phyloP scores from a whole-genome alignment of 2,888 invertebrate genomes.

The Tuta absoluta region DNA sequence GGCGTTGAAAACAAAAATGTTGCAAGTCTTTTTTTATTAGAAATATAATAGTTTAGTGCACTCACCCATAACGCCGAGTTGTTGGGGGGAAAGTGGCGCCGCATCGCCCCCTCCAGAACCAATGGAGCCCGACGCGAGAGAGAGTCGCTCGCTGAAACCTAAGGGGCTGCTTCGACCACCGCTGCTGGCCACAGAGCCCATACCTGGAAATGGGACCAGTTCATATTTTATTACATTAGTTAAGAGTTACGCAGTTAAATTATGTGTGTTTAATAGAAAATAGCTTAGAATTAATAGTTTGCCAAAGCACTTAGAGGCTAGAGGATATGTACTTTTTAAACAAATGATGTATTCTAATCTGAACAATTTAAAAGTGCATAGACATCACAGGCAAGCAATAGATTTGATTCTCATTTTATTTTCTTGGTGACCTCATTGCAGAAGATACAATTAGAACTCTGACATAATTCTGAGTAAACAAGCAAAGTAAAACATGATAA shows the following conservation, averaged over 20 bases:
- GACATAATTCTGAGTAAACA: not conserved
- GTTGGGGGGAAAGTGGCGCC: conserved; percentile 89
- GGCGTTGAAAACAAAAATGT: conserved; percentile 33
- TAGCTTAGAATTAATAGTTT: not conserved
- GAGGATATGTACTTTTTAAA: too few relatives aligned
- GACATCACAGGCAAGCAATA: too few relatives aligned
- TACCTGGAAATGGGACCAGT: conserved; percentile 55
- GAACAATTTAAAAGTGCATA: too few relatives aligned
- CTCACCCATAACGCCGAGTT: conserved; percentile 94
- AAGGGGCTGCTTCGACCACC: conserved; percentile 83
- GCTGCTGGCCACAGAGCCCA: conserved; percentile 85
- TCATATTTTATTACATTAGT: conserved; percentile 10
- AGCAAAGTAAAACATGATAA: not conserved
- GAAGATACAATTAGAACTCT: not conserved
- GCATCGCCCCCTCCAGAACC: conserved; percentile 81
- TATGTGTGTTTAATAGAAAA: not conserved
- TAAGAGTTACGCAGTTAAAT: not conserved
- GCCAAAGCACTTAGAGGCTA: too few relatives aligned
- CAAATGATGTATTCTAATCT: too few relatives aligned
- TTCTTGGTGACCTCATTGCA: too few relatives aligned
- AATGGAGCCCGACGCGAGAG: conserved; percentile 85
- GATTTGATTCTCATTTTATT: too few relatives aligned
- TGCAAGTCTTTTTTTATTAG: not conserved
- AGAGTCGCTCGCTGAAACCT: conserved; percentile 84
- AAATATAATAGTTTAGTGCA: conserved; percentile 39